These are phyloP conservation scores for Notoglanidium macrostoma DNA, from an alignment of 2,797 vertebrate genomes.

Conservation along the genomic window DNA sequence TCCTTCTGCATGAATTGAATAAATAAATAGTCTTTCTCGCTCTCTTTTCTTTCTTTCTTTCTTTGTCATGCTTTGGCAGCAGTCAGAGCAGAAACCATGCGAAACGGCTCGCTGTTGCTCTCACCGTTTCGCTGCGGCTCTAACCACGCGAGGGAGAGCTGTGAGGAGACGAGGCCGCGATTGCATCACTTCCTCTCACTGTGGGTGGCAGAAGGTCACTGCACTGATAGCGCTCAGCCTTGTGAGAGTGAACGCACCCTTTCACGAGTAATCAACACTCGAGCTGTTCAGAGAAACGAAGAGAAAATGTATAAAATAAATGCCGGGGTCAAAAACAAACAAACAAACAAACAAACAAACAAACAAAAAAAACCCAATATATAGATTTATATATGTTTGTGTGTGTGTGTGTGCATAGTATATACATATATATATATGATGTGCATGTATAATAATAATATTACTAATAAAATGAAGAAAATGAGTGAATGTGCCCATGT, in stretches of 20 bases:
- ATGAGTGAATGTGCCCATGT: background rate
- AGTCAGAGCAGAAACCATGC: conserved; percentile 56
- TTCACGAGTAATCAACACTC: background rate
- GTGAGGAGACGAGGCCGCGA: conserved; percentile 55
- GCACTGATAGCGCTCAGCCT: conserved; percentile 55
- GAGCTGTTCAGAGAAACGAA: background rate
- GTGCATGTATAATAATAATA: no score
- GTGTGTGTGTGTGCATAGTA: background rate
- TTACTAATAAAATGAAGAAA: background rate
- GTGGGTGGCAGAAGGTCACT: conserved; percentile 56
- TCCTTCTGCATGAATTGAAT: no score
- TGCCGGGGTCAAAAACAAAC: background rate
- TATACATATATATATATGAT: background rate
- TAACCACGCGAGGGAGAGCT: conserved; percentile 57
- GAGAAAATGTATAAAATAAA: background rate
- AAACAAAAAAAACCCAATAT: background rate
- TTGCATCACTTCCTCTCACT: conserved; percentile 61
- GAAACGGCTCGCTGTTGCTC: conserved; percentile 46
- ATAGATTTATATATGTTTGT: background rate
- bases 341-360: background rate
- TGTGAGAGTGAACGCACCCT: conserved; percentile 39
- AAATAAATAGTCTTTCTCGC: background rate
- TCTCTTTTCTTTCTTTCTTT: background rate
- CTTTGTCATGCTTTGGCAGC: conserved; percentile 57
- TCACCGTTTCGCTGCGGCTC: conserved; percentile 46